These are phyloP conservation scores for Drosophila vallismaia DNA, from an alignment of 2,888 invertebrate genomes.

Conservation along the genomic window DNA sequence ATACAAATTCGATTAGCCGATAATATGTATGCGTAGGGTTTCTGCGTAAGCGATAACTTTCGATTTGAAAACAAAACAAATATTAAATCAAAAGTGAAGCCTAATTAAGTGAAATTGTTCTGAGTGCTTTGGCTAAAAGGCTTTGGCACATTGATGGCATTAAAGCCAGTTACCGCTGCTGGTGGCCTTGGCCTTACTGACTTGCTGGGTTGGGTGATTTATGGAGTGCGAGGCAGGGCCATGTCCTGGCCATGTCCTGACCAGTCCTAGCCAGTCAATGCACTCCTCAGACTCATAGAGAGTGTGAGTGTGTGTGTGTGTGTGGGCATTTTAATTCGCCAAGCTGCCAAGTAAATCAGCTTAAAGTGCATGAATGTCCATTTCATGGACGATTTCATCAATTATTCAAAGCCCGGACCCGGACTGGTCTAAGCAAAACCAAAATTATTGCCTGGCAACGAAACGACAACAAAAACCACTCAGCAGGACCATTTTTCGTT, in stretches of 20 bases:
- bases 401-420: slow-evolving; percentile 59
- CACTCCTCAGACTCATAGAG: slow-evolving; percentile 10
- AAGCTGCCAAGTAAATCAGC: slow-evolving; percentile 41
- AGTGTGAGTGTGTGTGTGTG: too few relatives aligned
- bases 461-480: slow-evolving; percentile 13
- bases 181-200: slow-evolving; percentile 48
- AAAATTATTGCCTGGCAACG: slow-evolving; percentile 28
- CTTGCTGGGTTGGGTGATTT: slow-evolving; percentile 30
- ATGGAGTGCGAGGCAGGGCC: slow-evolving; percentile 27
- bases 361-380: slow-evolving; percentile 44
- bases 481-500: slow-evolving; percentile 44
- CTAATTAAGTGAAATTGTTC: too few relatives aligned
- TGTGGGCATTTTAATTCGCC: slow-evolving; percentile 37
- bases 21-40: too few relatives aligned
- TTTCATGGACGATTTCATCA: slow-evolving; percentile 57
- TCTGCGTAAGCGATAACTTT: too few relatives aligned
- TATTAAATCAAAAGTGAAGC: background rate
- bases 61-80: background rate
- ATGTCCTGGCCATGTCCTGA: background rate
- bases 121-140: too few relatives aligned
- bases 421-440: slow-evolving; percentile 19
- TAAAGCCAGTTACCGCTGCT: slow-evolving; percentile 1
- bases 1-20: background rate
- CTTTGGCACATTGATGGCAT: background rate
- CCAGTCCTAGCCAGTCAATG: background rate